Percentiles rank a stretch among this genome's conserved stretches.
phyloP scores from a whole-genome alignment of 2,113 vertebrate genomes.

The Nibea albiflora region DNA sequence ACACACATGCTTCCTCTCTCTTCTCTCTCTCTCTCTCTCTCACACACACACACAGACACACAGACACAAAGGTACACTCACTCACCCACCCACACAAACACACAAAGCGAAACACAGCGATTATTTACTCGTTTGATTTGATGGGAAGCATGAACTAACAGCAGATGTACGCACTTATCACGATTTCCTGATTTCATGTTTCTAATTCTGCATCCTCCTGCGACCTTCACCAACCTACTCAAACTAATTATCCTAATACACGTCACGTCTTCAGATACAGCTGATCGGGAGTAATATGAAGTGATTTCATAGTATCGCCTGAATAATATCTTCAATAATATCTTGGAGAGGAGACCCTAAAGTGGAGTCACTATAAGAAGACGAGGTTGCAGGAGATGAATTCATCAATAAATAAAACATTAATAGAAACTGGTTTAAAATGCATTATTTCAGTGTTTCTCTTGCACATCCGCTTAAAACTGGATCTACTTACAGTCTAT shows the following conservation, averaged over 20 bases:
- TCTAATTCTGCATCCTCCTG: slow-evolving; percentile 9
- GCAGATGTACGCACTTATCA: slow-evolving; percentile 15
- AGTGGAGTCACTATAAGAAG: neutral
- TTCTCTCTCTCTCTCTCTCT: neutral
- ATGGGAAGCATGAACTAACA: neutral
- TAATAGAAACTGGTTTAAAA: neutral
- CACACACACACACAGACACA: too few relatives aligned
- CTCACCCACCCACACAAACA: slow-evolving; percentile 22
- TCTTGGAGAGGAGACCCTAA: neutral
- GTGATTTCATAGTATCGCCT: neutral
- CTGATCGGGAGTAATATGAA: neutral
- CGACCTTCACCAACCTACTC: neutral
- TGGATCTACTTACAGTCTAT: neutral
- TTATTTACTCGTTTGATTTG: slow-evolving; percentile 26
- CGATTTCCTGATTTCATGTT: slow-evolving; percentile 28
- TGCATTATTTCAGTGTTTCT: neutral
- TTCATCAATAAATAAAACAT: neutral
- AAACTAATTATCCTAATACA: neutral
- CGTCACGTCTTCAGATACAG: neutral
- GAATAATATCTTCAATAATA: too few relatives aligned
- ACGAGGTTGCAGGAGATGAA: neutral
- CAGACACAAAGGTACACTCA: slow-evolving; percentile 29
- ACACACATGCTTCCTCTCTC: slow-evolving; percentile 44
- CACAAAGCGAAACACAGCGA: neutral
- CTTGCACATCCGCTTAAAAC: neutral